Conservation (phyloP, 2,797 vertebrate species). For the Hypotaenidia okinawae region DNA sequence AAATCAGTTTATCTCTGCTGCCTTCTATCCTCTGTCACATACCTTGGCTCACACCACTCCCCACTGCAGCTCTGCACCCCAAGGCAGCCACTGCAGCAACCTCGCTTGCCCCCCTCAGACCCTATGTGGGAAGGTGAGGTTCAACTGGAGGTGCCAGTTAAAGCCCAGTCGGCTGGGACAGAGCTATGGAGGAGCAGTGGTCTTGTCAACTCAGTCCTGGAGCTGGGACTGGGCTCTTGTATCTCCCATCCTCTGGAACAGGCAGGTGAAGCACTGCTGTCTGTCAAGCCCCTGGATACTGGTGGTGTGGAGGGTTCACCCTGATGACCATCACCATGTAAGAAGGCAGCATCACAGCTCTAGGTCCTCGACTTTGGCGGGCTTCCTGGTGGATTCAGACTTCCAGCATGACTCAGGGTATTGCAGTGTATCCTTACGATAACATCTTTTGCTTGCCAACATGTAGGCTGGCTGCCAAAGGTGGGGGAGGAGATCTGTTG, state of each 20-base stretch:
- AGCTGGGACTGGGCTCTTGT: rapidly evolving
- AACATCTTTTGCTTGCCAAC: conserved; percentile 54
- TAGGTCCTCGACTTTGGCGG: background rate
- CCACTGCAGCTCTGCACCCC: rapidly evolving
- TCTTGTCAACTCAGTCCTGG: background rate
- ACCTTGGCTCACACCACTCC: rapidly evolving
- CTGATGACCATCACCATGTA: rapidly evolving
- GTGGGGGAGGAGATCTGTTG: conserved; percentile 50
- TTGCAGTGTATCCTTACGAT: conserved; percentile 54
- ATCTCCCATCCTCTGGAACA: background rate
- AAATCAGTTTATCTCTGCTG: background rate
- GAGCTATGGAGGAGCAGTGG: rapidly evolving
- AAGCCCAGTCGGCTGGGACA: background rate
- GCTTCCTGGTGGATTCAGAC: conserved; percentile 22
- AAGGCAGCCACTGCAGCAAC: background rate
- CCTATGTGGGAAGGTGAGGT: background rate
- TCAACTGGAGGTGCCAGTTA: background rate
- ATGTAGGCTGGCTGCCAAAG: conserved; percentile 47
- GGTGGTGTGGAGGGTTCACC: rapidly evolving
- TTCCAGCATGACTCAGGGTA: conserved; percentile 61
- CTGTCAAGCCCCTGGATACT: background rate
- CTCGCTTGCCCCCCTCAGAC: background rate
- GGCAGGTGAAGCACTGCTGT: background rate
- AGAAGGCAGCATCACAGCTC: background rate
- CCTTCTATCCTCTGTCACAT: background rate